These are phyloP conservation scores for Epiblema foenella DNA, from an alignment of 2,888 invertebrate genomes.

Conservation along the genomic window DNA sequence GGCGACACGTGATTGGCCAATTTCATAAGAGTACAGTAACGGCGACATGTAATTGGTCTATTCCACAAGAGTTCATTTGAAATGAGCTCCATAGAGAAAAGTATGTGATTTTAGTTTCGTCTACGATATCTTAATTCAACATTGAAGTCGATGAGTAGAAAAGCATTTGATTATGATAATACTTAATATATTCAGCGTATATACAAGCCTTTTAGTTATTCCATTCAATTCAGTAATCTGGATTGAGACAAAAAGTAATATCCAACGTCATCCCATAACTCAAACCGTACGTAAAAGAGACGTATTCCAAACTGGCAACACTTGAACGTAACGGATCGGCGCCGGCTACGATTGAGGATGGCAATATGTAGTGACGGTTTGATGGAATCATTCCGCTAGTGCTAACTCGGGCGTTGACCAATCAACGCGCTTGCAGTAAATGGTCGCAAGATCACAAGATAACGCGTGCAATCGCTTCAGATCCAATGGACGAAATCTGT, in stretches of 20 bases:
- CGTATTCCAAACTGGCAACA: slow-evolving; percentile 59
- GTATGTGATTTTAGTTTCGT: too few relatives aligned
- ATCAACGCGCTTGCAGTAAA: slow-evolving; percentile 29
- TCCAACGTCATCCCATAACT: slow-evolving; percentile 45
- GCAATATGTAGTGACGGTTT: slow-evolving; percentile 48
- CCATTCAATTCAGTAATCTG: neutral
- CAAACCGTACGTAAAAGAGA: slow-evolving; percentile 48
- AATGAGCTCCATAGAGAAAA: too few relatives aligned
- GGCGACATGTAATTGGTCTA: too few relatives aligned
- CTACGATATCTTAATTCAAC: too few relatives aligned
- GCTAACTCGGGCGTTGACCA: slow-evolving; percentile 34
- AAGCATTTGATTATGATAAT: too few relatives aligned
- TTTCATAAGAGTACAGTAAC: too few relatives aligned
- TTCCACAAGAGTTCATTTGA: too few relatives aligned
- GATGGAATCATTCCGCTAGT: slow-evolving; percentile 32
- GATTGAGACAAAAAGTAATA: neutral
- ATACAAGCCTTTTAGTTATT: neutral
- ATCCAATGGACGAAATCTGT: neutral
- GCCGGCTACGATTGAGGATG: slow-evolving; percentile 61
- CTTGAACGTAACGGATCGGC: slow-evolving; percentile 66
- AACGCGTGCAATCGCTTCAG: neutral
- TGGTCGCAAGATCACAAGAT: slow-evolving; percentile 9
- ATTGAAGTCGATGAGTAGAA: too few relatives aligned
- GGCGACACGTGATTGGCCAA: too few relatives aligned
- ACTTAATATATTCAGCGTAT: too few relatives aligned